Evolutionary conservation across 2,113 vertebrate species (phyloP).

Genomic region (Pseudorhombus dupliciocellatus): DNA sequence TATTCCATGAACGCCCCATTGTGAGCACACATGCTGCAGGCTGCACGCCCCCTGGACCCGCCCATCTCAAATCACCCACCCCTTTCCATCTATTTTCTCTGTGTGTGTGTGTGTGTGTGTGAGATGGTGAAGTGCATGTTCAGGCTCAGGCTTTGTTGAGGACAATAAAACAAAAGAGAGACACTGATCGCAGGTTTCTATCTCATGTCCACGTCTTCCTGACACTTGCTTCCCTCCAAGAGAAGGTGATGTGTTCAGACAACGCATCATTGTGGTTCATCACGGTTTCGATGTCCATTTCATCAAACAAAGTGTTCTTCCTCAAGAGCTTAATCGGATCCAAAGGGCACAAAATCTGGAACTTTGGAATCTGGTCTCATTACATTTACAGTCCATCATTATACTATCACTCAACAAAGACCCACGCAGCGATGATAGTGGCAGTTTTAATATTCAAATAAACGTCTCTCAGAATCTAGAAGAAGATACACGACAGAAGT

Average conservation of each 20-base stretch:
- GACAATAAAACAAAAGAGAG: slow-evolving; percentile 34
- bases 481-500: slow-evolving; percentile 15
- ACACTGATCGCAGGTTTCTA: not conserved
- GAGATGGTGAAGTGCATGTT: slow-evolving; percentile 17
- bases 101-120: not conserved
- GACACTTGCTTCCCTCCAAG: slow-evolving; percentile 15
- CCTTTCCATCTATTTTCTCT: slow-evolving; percentile 28
- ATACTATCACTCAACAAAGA: not conserved
- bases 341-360: not conserved
- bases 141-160: slow-evolving; percentile 24
- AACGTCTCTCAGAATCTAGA: not conserved
- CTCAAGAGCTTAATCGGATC: not conserved
- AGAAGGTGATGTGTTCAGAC: slow-evolving; percentile 54
- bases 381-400: not conserved
- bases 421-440: slow-evolving; percentile 1
- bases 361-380: not conserved
- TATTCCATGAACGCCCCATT: slow-evolving; percentile 45
- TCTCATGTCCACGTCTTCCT: not conserved
- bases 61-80: slow-evolving; percentile 38
- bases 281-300: not conserved
- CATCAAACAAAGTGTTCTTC: slow-evolving; percentile 9
- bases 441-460: slow-evolving; percentile 7
- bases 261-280: slow-evolving; percentile 19
- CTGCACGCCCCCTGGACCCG: slow-evolving; percentile 31
- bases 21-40: slow-evolving; percentile 44